Evolutionary conservation across 2,888 invertebrate genomes (phyloP).

Genomic region (Aplocera efformata): DNA sequence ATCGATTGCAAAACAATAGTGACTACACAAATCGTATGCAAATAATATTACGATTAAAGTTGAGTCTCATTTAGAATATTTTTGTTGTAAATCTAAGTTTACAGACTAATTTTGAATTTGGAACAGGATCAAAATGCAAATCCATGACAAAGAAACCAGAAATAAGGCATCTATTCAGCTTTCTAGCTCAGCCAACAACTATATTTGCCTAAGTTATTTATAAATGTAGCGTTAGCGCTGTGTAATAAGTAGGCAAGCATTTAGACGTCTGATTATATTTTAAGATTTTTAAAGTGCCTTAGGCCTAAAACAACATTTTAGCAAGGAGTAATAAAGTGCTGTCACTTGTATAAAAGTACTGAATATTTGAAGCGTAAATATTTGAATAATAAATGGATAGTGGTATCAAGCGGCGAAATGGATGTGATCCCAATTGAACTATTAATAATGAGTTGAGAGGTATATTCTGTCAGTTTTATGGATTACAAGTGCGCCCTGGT

Average conservation of each 20-base stretch:
- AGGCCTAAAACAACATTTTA: too few relatives aligned
- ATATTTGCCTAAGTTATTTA: not conserved
- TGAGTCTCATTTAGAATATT: too few relatives aligned
- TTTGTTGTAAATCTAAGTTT: not conserved
- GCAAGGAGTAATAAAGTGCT: too few relatives aligned
- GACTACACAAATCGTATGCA: constrained; percentile 2
- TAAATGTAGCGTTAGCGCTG: not conserved
- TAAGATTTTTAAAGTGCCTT: too few relatives aligned
- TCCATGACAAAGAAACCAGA: not conserved
- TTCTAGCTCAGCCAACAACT: constrained; percentile 1
- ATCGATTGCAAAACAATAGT: constrained; percentile 13
- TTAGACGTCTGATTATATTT: too few relatives aligned
- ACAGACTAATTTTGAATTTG: not conserved
- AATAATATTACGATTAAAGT: too few relatives aligned
- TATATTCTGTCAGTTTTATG: too few relatives aligned
- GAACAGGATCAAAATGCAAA: not conserved
- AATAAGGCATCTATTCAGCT: not conserved
- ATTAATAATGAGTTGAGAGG: too few relatives aligned
- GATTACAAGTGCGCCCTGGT: constrained; percentile 12
- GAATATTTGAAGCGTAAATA: constrained; percentile 13
- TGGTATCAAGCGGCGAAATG: constrained; percentile 9
- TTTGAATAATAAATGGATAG: constrained; percentile 12
- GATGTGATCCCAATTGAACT: constrained; percentile 10
- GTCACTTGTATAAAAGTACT: constrained; percentile 10
- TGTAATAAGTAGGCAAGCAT: constrained; percentile 1